Evolutionary conservation across 2,113 vertebrate genomes (phyloP).

Genomic region (Dicaeum eximium): DNA sequence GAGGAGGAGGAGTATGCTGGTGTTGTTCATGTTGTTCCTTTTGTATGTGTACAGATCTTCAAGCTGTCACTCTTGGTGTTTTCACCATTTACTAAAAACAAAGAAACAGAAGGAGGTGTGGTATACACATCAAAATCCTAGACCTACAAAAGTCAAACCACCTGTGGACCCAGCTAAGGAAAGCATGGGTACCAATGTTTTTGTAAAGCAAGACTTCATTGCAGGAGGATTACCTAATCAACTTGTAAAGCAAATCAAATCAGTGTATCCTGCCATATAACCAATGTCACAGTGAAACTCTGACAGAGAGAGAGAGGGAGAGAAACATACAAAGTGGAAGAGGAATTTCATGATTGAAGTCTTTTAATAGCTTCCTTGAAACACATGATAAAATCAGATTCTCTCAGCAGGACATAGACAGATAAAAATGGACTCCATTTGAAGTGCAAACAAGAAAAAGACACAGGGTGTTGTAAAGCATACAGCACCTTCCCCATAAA

Average conservation of each 20-base stretch:
- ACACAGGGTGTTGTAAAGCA: slow-evolving; percentile 27
- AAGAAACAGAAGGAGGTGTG: background rate
- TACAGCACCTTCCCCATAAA: background rate
- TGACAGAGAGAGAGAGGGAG: background rate
- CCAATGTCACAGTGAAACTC: slow-evolving; percentile 7
- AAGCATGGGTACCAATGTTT: background rate
- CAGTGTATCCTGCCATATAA: slow-evolving; percentile 32
- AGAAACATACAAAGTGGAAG: slow-evolving; percentile 25
- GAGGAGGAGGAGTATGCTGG: background rate
- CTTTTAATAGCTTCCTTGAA: slow-evolving; percentile 64
- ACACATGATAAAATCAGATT: slow-evolving; percentile 44
- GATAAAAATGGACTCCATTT: slow-evolving; percentile 52
- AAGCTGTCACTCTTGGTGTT: background rate
- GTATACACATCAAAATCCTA: background rate
- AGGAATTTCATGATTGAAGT: slow-evolving; percentile 27
- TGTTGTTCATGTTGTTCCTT: background rate
- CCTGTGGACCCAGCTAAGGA: background rate
- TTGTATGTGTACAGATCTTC: background rate
- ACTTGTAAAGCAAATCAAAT: slow-evolving; percentile 23
- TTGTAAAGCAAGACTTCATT: slow-evolving; percentile 8
- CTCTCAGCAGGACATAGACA: slow-evolving; percentile 37
- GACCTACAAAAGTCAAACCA: background rate
- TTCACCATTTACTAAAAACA: background rate
- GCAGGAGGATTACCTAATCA: background rate
- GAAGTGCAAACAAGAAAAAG: slow-evolving; percentile 48